phyloP scores from a whole-genome alignment of 2,797 vertebrate genomes.

The Eptatretus atami region DNA sequence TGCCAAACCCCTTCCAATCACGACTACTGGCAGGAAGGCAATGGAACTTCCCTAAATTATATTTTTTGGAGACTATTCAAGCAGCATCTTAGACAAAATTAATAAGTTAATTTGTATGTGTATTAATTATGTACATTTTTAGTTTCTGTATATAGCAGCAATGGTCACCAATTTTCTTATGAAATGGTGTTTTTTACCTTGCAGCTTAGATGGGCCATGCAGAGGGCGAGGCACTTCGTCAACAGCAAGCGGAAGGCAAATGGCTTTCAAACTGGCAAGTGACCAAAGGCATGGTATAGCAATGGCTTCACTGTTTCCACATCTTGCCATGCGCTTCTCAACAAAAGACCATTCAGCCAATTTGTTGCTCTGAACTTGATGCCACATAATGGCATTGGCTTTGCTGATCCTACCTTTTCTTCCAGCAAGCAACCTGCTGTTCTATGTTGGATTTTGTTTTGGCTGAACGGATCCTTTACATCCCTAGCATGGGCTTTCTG shows the following conservation, averaged over 20 bases:
- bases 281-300: not conserved
- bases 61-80: not conserved
- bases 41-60: no score
- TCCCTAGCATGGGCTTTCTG: slow-evolving; percentile 99
- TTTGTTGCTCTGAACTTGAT: not conserved
- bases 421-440: slow-evolving; percentile 87
- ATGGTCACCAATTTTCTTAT: not conserved
- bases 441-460: slow-evolving; percentile 97
- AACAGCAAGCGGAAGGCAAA: slow-evolving; percentile 63
- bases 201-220: not conserved
- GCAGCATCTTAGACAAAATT: not conserved
- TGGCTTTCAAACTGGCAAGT: slow-evolving; percentile 43
- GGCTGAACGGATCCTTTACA: slow-evolving; percentile 87
- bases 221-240: slow-evolving; percentile 9
- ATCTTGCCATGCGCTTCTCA: not conserved
- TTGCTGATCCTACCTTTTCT: slow-evolving; percentile 63
- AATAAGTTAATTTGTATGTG: not conserved
- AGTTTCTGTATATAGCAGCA: not conserved
- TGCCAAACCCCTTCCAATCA: no score
- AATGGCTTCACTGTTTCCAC: not conserved
- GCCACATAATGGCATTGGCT: slow-evolving; percentile 37
- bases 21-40: no score
- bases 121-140: not conserved
- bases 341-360: not conserved
- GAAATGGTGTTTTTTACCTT: not conserved